Percentiles rank a stretch among this genome's conserved stretches.
phyloP scores from a whole-genome alignment of 2,797 vertebrate species.

The Fistularia commersonii region DNA sequence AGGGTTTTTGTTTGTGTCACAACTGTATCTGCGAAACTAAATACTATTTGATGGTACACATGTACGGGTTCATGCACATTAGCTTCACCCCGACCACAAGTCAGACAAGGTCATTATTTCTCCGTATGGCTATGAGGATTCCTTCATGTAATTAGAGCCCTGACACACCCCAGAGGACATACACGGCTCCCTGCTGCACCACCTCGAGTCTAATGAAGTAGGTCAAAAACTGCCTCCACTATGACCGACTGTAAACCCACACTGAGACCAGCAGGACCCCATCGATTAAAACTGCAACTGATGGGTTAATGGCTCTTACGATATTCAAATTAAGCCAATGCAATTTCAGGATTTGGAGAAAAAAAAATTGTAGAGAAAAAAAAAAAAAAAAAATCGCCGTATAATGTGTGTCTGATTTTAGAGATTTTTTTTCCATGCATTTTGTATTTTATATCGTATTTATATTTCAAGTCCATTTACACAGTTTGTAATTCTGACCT shows the following conservation, averaged over 20 bases:
- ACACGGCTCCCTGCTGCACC: conserved; percentile 31
- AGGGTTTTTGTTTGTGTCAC: neutral
- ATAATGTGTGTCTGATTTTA: too few species aligned
- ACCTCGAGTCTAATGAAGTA: conserved; percentile 48
- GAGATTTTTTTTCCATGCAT: too few species aligned
- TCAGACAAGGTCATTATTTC: conserved; percentile 38
- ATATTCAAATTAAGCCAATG: conserved; percentile 22
- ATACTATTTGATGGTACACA: neutral
- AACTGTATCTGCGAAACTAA: too few species aligned
- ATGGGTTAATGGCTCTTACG: conserved; percentile 19
- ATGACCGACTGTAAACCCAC: conserved; percentile 41
- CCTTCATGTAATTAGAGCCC: conserved; percentile 37
- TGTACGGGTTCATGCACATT: too few species aligned
- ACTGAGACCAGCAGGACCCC: conserved; percentile 28
- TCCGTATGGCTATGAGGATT: conserved; percentile 21
- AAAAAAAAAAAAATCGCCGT: neutral
- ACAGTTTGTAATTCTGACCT: too few species aligned
- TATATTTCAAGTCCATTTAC: too few species aligned
- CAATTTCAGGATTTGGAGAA: conserved; percentile 3
- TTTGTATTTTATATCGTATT: too few species aligned
- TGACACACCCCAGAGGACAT: conserved; percentile 43
- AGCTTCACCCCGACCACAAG: neutral
- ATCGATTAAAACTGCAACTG: conserved; percentile 34
- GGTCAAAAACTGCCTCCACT: conserved; percentile 60
- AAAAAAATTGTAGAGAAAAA: neutral